phyloP scores from a whole-genome alignment of 2,888 invertebrate species.

The Philonicus albiceps region DNA sequence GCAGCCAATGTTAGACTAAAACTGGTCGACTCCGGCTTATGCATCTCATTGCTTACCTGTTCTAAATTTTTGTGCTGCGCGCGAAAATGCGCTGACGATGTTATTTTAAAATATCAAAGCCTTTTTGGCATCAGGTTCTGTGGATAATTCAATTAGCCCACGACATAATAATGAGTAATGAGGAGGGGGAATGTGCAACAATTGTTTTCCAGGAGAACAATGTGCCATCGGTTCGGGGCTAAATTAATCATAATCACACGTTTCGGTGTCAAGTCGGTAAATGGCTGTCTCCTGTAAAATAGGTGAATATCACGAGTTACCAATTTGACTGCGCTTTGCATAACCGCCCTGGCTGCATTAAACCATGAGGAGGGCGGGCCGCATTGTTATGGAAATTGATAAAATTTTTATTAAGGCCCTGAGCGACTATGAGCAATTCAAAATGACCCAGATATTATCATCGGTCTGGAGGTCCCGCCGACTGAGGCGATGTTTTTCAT shows the following conservation, averaged over 20 bases:
- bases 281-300: not conserved
- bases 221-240: not conserved
- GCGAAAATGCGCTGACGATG: not conserved
- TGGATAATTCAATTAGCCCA: conserved; percentile 32
- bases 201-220: conserved; percentile 7
- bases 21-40: too few relatives aligned
- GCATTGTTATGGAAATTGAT: not conserved
- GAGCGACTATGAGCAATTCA: not conserved
- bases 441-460: not conserved
- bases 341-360: not conserved
- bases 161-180: conserved; percentile 15
- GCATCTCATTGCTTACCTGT: not conserved
- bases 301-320: conserved; percentile 10
- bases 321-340: not conserved
- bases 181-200: not conserved
- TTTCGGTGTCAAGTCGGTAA: conserved; percentile 11
- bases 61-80: not conserved
- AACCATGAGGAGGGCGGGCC: not conserved
- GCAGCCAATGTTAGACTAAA: too few relatives aligned
- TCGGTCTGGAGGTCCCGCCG: not conserved
- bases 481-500: not conserved
- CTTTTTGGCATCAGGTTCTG: not conserved
- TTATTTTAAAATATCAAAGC: not conserved
- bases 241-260: conserved; percentile 35
- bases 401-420: not conserved